A percentile compares a stretch with the other conserved stretches of the same genome.
phyloP scores from a whole-genome alignment of 2,888 invertebrate genomes.

The Pyralis farinalis region DNA sequence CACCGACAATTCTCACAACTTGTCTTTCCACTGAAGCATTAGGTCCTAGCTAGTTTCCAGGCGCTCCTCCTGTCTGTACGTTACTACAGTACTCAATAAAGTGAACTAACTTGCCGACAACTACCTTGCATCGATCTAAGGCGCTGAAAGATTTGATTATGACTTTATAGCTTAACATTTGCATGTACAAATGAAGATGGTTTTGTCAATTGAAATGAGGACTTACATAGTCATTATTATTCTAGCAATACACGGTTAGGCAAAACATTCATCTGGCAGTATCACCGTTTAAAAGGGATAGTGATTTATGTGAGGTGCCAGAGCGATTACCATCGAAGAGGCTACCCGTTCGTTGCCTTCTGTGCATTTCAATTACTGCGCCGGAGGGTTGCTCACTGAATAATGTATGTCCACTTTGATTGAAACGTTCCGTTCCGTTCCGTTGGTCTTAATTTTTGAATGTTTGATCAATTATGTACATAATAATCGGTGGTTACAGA shows the following conservation, averaged over 20 bases:
- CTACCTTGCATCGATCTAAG: no score
- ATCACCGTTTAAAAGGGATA: constrained; percentile 24
- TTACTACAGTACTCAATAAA: no score
- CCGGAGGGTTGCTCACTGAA: constrained; percentile 29
- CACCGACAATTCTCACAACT: no score
- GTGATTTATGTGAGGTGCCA: constrained; percentile 50
- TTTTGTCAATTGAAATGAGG: no score
- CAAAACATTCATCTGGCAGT: constrained; percentile 7
- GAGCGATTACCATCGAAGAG: constrained; percentile 48
- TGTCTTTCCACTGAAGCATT: no score
- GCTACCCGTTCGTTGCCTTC: constrained; percentile 31
- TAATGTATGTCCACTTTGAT: constrained; percentile 33
- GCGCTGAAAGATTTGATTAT: no score
- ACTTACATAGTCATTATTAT: background rate
- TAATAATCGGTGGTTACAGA: background rate
- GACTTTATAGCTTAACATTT: no score
- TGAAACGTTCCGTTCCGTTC: constrained; percentile 41
- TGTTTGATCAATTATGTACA: constrained; percentile 20
- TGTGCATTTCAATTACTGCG: constrained; percentile 48
- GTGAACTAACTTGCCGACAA: no score
- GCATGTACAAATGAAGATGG: no score
- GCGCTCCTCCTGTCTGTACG: no score
- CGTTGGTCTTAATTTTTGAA: constrained; percentile 40
- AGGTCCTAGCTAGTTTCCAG: no score
- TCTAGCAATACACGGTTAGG: constrained; percentile 3